phyloP scores from a whole-genome alignment of 1,140 invertebrate genomes.

The Pseudomyrmex cubaensis region DNA sequence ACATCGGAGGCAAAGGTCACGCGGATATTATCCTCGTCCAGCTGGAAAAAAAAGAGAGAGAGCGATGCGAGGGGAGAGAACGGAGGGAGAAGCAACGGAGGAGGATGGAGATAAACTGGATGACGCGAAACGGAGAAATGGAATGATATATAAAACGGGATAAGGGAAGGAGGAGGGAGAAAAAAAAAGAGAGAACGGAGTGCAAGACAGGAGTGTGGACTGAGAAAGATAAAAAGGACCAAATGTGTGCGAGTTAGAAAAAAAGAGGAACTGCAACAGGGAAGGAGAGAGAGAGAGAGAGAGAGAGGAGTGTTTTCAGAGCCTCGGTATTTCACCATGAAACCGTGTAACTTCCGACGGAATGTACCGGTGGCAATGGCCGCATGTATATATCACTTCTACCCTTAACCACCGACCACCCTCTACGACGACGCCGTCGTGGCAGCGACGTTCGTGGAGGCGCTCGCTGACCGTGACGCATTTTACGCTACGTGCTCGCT shows the following conservation, averaged over 20 bases:
- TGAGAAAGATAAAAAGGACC: constrained; percentile 31
- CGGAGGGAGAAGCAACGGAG: background rate
- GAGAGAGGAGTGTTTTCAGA: constrained; percentile 42
- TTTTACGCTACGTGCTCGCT: constrained; percentile 73
- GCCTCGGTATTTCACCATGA: constrained; percentile 73
- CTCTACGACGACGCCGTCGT: constrained; percentile 42
- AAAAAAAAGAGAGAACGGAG: background rate
- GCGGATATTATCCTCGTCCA: constrained; percentile 70
- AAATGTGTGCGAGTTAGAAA: constrained; percentile 2
- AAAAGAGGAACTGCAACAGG: background rate
- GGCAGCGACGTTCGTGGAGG: constrained; percentile 49
- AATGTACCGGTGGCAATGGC: constrained; percentile 73
- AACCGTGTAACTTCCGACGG: constrained; percentile 67
- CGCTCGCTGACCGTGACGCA: constrained; percentile 74
- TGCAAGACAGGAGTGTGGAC: background rate
- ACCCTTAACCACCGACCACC: constrained; percentile 64
- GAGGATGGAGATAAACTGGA: constrained; percentile 52
- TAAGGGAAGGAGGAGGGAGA: background rate
- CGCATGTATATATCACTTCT: constrained; percentile 76
- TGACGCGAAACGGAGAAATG: constrained; percentile 15
- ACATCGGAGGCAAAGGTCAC: constrained; percentile 61
- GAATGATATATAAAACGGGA: constrained; percentile 29
- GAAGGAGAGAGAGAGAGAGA: background rate
- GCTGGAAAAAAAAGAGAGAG: constrained; percentile 20
- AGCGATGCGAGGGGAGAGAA: background rate